Percentiles rank a stretch among this genome's conserved stretches.
Conservation (phyloP, 2,888 invertebrate genomes). For the Microctonus hyperodae region DNA sequence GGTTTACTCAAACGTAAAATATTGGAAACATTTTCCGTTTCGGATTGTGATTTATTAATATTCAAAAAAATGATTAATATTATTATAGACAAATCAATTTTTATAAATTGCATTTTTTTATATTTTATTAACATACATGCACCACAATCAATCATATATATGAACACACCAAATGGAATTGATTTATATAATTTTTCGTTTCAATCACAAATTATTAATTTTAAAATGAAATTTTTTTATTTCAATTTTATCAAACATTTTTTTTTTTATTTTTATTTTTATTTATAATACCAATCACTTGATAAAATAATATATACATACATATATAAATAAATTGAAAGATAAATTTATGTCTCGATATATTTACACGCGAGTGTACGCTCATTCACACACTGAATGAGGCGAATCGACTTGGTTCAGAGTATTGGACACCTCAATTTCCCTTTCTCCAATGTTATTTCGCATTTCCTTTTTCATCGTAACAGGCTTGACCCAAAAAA, state of each 20-base stretch:
- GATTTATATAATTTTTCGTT: too few relatives aligned
- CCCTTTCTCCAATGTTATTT: slow-evolving; percentile 52
- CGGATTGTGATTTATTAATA: slow-evolving; percentile 8
- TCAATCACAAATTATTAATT: background rate
- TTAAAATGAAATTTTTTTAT: background rate
- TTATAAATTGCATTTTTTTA: background rate
- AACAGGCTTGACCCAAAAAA: background rate
- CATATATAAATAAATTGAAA: background rate
- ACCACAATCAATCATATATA: background rate
- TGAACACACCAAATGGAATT: background rate
- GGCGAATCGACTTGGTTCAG: slow-evolving; percentile 48
- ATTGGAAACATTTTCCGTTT: slow-evolving; percentile 46
- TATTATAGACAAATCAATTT: background rate
- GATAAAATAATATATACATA: background rate
- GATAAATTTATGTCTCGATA: background rate
- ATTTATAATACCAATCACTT: background rate
- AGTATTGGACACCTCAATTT: slow-evolving; percentile 32
- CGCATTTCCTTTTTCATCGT: slow-evolving; percentile 39
- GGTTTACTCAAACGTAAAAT: slow-evolving; percentile 47
- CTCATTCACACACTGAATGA: slow-evolving; percentile 59
- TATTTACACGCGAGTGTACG: slow-evolving; percentile 46
- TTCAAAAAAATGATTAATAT: slow-evolving; percentile 23
- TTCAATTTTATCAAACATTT: background rate
- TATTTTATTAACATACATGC: background rate
- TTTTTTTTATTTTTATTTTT: background rate